Percentiles rank a stretch among this genome's conserved stretches.
These are phyloP conservation scores for Heterocephalus glaber DNA, from an alignment of 2,113 vertebrate species.

Conservation along the genomic window DNA sequence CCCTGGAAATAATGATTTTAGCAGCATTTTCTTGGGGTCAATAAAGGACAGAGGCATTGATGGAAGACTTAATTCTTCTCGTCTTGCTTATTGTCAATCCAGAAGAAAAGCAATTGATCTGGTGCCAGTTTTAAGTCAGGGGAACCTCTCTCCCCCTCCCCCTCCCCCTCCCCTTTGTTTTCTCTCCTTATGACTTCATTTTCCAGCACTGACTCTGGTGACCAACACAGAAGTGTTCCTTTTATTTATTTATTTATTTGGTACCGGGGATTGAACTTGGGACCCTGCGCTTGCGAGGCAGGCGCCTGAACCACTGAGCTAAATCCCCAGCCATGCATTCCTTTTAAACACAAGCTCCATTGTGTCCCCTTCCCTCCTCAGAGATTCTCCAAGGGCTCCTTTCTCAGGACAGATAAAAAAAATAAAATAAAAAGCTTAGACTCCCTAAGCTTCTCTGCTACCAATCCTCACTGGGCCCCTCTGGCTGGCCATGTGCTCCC, in stretches of 20 bases:
- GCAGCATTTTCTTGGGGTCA: conserved; percentile 21
- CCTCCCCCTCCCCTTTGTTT: not conserved
- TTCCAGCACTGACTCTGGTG: not conserved
- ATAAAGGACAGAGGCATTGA: not conserved
- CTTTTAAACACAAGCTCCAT: not conserved
- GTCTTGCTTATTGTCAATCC: not conserved
- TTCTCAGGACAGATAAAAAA: not conserved
- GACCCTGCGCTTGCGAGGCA: no score
- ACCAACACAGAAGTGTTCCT: no score
- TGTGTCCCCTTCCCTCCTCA: not conserved
- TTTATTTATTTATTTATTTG: no score
- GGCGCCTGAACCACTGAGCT: no score
- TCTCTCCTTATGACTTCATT: not conserved
- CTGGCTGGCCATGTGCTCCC: rapidly evolving
- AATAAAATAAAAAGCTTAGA: no score
- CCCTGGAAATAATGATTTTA: conserved; percentile 46
- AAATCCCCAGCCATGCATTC: no score
- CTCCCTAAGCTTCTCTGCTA: not conserved
- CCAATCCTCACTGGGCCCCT: not conserved
- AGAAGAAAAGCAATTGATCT: not conserved
- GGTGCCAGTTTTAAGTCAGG: not conserved
- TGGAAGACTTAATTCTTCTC: not conserved
- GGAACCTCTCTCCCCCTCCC: not conserved
- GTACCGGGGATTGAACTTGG: no score
- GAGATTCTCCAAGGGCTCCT: not conserved